Conservation (phyloP, 2,113 vertebrate species). For the Prochilodus magdalenae region DNA sequence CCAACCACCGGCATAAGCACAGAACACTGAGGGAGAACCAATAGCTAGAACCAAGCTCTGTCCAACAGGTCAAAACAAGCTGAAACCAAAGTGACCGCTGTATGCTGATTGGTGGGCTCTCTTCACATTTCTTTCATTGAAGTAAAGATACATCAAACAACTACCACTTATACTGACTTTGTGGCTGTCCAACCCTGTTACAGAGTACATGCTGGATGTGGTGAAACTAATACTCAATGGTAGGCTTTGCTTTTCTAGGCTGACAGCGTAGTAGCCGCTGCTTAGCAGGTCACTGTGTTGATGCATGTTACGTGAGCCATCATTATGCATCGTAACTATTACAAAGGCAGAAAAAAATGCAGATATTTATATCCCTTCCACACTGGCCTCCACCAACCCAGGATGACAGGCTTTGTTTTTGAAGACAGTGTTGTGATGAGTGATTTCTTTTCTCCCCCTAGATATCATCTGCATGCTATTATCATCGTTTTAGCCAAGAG, state of each 20-base stretch:
- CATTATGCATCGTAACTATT: neutral
- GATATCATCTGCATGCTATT: slow-evolving; percentile 4
- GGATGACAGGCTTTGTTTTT: neutral
- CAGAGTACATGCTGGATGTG: neutral
- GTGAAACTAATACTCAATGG: neutral
- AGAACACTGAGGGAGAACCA: no score
- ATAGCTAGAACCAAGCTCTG: no score
- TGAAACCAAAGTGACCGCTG: no score
- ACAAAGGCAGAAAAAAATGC: neutral
- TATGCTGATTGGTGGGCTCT: no score
- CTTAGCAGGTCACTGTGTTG: slow-evolving; percentile 4
- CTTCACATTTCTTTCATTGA: no score
- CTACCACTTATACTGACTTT: no score
- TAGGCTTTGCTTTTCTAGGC: slow-evolving; percentile 4
- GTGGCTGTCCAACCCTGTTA: no score
- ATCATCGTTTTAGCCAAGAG: neutral
- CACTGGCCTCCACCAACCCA: neutral
- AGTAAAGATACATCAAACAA: no score
- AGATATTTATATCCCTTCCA: neutral
- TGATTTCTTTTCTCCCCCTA: neutral
- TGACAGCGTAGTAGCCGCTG: slow-evolving; percentile 1
- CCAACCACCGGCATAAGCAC: no score
- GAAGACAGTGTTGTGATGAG: neutral
- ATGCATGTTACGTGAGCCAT: neutral
- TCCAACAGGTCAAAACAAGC: no score